Conservation (phyloP, 53 echinoderm and acorn worm genomes). For the Luidia sarsii region DNA sequence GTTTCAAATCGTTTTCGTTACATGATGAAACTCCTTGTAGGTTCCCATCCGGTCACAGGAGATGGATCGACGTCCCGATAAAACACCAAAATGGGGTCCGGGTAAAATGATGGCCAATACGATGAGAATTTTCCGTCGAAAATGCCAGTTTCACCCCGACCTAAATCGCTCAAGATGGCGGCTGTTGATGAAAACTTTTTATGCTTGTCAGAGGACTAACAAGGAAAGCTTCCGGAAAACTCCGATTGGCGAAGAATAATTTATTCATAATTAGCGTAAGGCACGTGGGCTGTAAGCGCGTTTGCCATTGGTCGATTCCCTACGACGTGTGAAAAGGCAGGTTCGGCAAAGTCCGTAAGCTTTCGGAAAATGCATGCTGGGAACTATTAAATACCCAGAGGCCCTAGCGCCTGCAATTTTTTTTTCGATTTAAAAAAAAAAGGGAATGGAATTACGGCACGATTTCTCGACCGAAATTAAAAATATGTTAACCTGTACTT, state of each 20-base stretch:
- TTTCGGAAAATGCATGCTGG: constrained; percentile 89
- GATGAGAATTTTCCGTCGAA: constrained; percentile 78
- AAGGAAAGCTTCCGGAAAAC: constrained; percentile 95
- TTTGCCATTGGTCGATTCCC: constrained; percentile 38
- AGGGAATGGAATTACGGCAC: no score
- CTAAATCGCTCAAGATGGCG: constrained; percentile 97
- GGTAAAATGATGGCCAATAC: constrained; percentile 70
- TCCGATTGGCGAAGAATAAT: constrained; percentile 88
- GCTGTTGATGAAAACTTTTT: constrained; percentile 99
- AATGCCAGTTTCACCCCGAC: constrained; percentile 85
- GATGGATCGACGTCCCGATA: constrained; percentile 14
- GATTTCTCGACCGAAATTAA: no score
- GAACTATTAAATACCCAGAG: constrained; percentile 99
- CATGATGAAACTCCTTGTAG: constrained; percentile 50
- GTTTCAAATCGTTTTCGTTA: constrained; percentile 56
- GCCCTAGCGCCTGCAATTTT: constrained; percentile 80
- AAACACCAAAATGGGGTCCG: constrained; percentile 26
- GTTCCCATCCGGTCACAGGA: constrained; percentile 37
- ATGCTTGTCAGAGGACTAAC: constrained; percentile 99
- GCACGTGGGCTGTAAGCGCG: constrained; percentile 28
- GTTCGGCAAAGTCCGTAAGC: constrained; percentile 63
- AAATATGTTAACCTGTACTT: no score
- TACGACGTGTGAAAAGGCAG: constrained; percentile 57
- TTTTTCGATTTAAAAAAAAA: constrained; percentile 3
- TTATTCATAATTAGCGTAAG: constrained; percentile 87